Evolutionary conservation across 2,113 vertebrate genomes (phyloP), one percentile per base, ranked within the genome.

Genomic region (Macquaria ambigua): DNA sequence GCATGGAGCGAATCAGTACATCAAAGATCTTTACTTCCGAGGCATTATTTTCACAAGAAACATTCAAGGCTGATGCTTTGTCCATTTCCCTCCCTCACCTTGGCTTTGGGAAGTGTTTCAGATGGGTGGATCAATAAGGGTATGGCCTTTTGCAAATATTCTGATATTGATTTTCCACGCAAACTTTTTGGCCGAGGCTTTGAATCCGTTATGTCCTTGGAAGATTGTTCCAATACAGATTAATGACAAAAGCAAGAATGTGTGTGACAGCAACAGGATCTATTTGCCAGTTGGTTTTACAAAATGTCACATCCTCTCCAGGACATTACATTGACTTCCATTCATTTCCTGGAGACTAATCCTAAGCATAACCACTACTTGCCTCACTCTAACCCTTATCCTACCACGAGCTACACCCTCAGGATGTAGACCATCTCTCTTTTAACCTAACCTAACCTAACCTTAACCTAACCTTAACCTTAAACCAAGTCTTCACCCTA

Each of bases 131-230:
- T 87, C 74, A 25, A 85, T 85, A 37, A 58, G 23, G 62, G 9
- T 82, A 70, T 28, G 77, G 72, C 74, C 80, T 72, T 87, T 89
- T 71, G 70, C 73, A 80, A 87, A 90, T 82, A 87, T 81, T 81
- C 77, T 12, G 46, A 31, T 74, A 88, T 83, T 74, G 87, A 90
- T 87, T 89, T 78, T 74, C 16, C 10, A 23, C 4, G 1, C 50
- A 50, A 15, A 34, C 5, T 21, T 72, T 89, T 74, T 55, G 72
- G 55, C 69, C 0, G 53, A 53, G 37, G 11, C 55, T 74, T 79
- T 74, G 63, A 46, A 75, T 78, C 59, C 16, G 8, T 75, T 52
- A 46, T 28, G 58, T 48, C 64, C 34, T 41, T 74, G 16, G n/a
- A 55, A 43, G 39, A 74, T 56, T 58, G 16, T n/a, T 67, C 64